Evolutionary conservation across 1,140 invertebrate genomes (phyloP), one percentile per base, ranked within the genome.

Genomic region (Diabrotica undecimpunctata): DNA sequence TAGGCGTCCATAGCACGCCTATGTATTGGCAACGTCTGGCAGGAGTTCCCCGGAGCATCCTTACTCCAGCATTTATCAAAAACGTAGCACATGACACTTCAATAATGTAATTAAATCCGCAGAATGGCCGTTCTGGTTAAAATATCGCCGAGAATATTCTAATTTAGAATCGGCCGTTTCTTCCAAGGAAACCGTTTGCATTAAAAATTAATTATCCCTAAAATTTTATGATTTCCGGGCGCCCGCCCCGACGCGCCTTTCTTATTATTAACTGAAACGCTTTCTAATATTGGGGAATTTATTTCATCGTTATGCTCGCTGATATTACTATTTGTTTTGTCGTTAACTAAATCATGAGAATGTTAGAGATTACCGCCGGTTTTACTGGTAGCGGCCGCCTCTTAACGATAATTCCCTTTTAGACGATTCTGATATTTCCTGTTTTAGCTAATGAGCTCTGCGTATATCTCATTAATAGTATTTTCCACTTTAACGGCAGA

Each of bases 31-130:
- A 25, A 46, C 41, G 41, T 46, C 41, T 46, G 41, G 41, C n/a
- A 10, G 2, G n/a, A 46, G 8, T 50, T 60, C 35, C 25, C 25
- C 11, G 3, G 46, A 14, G 25, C 13, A 39, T 38, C 13, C 46
- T 60, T 39, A 50, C 58, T 60, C 46, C 70, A 72, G 71, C 75
- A 77, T 78, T 77, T 75, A 76, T 77, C 75, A 78, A 76, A 71
- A 69, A 74, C 70, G 71, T 66, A 74, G 74, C 74, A 76, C 74
- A 77, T 76, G 77, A 76, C 75, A 78, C 75, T 78, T 78, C 75
- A 76, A 78, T 78, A 78, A 78, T 75, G 77, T 77, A 78, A 78
- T 78, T 78, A 77, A 78, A 78, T 76, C 75, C 74, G 69, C 77
- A 77, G 71, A 76, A 78, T 74, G 74, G 74, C 75, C 74, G 70